These are phyloP conservation scores for Anoplolepis gracilipes DNA, from an alignment of 1,140 invertebrate species.

Conservation along the genomic window DNA sequence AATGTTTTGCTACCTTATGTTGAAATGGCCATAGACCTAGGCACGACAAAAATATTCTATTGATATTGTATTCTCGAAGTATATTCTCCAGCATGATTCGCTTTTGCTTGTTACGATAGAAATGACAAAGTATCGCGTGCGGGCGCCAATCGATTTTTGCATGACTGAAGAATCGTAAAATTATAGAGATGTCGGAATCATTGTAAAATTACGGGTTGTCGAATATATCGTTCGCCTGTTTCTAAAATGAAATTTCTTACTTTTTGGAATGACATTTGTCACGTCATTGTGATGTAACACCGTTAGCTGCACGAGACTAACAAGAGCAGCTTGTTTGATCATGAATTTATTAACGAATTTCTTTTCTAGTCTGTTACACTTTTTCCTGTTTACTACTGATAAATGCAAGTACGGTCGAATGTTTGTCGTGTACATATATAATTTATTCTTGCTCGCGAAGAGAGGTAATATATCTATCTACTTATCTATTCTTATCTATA, in stretches of 20 bases:
- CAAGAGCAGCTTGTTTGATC: background rate
- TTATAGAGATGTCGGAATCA: background rate
- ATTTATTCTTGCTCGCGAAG: background rate
- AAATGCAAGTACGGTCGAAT: background rate
- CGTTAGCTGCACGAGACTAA: background rate
- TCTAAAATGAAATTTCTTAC: background rate
- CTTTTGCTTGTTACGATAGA: background rate
- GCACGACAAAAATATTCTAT: conserved; percentile 8
- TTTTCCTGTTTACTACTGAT: background rate
- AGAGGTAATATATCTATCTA: background rate
- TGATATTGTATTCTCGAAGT: conserved; percentile 17
- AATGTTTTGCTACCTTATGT: background rate
- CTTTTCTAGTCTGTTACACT: background rate
- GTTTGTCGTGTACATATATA: no score
- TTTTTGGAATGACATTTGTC: background rate
- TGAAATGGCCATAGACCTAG: conserved; percentile 40
- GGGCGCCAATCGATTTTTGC: background rate
- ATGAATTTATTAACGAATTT: background rate
- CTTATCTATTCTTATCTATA: background rate
- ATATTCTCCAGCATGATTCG: conserved; percentile 19
- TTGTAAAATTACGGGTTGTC: conserved; percentile 26
- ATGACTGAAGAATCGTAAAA: no score
- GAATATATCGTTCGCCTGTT: background rate
- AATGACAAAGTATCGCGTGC: background rate
- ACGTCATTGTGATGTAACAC: background rate